Evolutionary conservation across 2,113 vertebrate species (phyloP), one percentile per base, ranked within the genome.

Genomic region (Triplophysa dalaica): DNA sequence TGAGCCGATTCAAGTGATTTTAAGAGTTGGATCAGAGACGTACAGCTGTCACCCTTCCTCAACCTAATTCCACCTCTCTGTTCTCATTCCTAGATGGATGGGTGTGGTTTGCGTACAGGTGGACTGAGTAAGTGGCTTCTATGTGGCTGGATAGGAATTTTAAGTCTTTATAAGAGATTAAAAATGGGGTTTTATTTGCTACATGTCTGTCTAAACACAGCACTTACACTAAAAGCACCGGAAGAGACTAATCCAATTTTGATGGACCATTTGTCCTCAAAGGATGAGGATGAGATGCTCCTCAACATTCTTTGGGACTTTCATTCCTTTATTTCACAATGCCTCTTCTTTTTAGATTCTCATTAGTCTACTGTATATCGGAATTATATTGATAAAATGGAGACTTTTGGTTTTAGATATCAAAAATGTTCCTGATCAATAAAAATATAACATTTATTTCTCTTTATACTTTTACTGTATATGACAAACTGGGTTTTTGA

Each of bases 141-240:
- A 75, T 50, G 73, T 77, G 61, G 75, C 45, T 77, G 75, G 62
- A 54, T 52, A 38, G 48, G 75, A 77, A 77, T 77, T 77, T 50
- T 16, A 77, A 77, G 64, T 52, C 24, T 45, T 65, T 7, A 77
- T 54, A 77, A 77, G 62, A 65, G 75, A 77, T 77, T 77, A 77
- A 77, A 77, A 77, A 77, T 54, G 61, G 62, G 62, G 8, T 65
- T 77, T 77, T 77, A 77, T 77, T 77, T 77, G 62, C 45, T 66
- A 38, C 26, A 38, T 33, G 61, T 52, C 62, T 4, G 11, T 17
- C 62, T 11, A 54, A 77, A 77, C 61, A 33, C 75, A 65, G 61
- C 75, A 77, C 75, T 77, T 77, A 77, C 62, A 21, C 48, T 77
- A 77, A 77, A 77, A 77, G 75, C 52, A 73, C n/a, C 11, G 19